A percentile compares a stretch with the other conserved stretches of the same genome.
phyloP scores from a whole-genome alignment of 2,113 vertebrate genomes.

The Quiscalus mexicanus region DNA sequence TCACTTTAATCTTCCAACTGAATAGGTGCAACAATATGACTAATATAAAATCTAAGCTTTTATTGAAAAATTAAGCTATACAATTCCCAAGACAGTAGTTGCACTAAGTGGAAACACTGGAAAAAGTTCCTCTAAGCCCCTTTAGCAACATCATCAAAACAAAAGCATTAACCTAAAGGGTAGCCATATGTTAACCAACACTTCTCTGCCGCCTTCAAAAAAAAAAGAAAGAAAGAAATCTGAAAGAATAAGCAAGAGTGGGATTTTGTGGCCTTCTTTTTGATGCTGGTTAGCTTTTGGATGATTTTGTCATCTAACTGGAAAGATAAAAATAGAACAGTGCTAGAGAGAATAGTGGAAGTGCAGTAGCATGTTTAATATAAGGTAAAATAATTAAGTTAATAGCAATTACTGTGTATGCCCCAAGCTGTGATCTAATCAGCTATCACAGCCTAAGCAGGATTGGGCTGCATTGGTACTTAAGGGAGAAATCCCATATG shows the following conservation, averaged over 20 bases:
- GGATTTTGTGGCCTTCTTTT: not conserved
- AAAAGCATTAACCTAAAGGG: not conserved
- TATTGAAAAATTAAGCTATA: not conserved
- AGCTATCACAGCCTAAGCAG: conserved; percentile 12
- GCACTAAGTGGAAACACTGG: not conserved
- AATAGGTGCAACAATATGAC: not conserved
- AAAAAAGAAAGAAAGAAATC: not conserved
- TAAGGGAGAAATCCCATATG: conserved; percentile 13
- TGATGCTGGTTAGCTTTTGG: not conserved
- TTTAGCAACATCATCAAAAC: conserved; percentile 5
- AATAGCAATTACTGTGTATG: conserved; percentile 10
- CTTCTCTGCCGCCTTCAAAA: not conserved
- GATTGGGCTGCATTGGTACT: conserved; percentile 22
- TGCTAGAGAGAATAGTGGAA: not conserved
- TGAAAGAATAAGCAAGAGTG: not conserved
- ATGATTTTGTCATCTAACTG: not conserved
- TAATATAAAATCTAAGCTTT: not conserved
- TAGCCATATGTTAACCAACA: not conserved
- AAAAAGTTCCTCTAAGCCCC: conserved; percentile 1
- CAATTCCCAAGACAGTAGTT: not conserved
- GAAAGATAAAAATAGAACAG: not conserved
- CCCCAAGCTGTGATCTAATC: conserved; percentile 45
- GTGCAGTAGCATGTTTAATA: not conserved
- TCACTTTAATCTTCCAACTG: not conserved
- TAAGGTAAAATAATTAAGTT: conserved; percentile 39